phyloP scores from a whole-genome alignment of 2,113 vertebrate genomes.

The Calidris pygmaea region DNA sequence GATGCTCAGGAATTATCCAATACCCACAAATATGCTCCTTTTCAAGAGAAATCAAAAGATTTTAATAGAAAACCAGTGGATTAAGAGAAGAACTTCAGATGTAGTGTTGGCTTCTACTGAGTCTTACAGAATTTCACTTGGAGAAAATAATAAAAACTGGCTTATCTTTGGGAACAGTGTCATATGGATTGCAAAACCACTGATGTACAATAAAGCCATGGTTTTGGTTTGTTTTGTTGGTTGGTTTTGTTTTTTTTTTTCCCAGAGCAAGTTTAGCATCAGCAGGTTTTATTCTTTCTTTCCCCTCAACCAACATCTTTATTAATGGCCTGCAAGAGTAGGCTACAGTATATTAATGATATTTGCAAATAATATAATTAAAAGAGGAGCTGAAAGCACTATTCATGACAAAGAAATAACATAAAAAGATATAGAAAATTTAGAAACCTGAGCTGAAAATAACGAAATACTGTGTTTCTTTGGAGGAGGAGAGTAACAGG shows the following conservation, averaged over 20 bases:
- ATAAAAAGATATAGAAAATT: neutral
- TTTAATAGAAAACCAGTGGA: neutral
- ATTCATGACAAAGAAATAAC: neutral
- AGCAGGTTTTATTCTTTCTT: neutral
- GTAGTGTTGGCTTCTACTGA: neutral
- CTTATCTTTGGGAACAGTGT: neutral
- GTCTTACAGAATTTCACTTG: neutral
- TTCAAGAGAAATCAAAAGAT: neutral
- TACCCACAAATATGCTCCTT: neutral
- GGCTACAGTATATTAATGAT: neutral
- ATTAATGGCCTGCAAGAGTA: neutral
- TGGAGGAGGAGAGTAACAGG: neutral
- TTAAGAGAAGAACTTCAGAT: neutral
- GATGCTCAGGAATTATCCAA: neutral
- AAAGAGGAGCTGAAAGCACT: neutral
- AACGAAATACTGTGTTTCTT: neutral
- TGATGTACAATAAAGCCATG: neutral
- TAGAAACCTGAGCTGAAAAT: neutral
- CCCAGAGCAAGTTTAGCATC: neutral
- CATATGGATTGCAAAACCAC: neutral
- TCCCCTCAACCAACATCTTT: neutral
- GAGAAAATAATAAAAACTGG: neutral
- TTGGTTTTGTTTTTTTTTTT: too few relatives aligned
- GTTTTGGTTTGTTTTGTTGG: neutral
- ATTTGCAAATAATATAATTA: neutral